Conservation (phyloP, 2,113 vertebrate species). For the Cyprinus carpio region DNA sequence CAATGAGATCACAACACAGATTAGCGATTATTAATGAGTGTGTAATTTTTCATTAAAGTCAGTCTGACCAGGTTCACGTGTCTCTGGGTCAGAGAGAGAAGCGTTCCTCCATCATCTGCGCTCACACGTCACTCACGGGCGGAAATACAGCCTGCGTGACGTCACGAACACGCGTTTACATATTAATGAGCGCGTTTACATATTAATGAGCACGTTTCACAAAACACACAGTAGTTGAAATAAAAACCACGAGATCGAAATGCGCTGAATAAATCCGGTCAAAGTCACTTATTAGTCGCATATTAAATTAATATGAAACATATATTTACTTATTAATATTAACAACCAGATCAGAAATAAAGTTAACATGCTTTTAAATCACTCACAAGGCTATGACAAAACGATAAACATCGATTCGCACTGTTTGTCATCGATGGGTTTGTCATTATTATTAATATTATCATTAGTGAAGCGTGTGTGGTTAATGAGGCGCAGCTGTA, state of each 20-base stretch:
- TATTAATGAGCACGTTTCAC: too few relatives aligned
- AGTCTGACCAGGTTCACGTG: not conserved
- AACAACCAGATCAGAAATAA: too few relatives aligned
- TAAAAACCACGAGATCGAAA: not conserved
- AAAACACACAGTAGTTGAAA: not conserved
- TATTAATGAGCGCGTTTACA: too few relatives aligned
- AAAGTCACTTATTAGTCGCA: not conserved
- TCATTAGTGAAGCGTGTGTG: not conserved
- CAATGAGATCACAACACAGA: not conserved
- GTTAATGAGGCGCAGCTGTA: not conserved
- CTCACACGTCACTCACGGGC: not conserved
- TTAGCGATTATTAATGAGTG: too few relatives aligned
- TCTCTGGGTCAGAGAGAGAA: not conserved
- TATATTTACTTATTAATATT: too few relatives aligned
- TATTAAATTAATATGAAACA: not conserved
- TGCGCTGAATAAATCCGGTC: not conserved
- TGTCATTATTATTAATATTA: not conserved
- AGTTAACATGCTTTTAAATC: not conserved
- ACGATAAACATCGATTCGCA: rapidly evolving
- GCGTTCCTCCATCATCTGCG: not conserved
- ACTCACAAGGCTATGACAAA: not conserved
- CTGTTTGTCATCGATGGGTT: not conserved
- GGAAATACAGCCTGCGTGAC: too few relatives aligned
- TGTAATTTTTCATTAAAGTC: too few relatives aligned
- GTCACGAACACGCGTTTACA: too few relatives aligned